Percentiles rank a stretch among this genome's conserved stretches.
phyloP scores from a whole-genome alignment of 1,140 invertebrate species.

The Bicyclus anynana region DNA sequence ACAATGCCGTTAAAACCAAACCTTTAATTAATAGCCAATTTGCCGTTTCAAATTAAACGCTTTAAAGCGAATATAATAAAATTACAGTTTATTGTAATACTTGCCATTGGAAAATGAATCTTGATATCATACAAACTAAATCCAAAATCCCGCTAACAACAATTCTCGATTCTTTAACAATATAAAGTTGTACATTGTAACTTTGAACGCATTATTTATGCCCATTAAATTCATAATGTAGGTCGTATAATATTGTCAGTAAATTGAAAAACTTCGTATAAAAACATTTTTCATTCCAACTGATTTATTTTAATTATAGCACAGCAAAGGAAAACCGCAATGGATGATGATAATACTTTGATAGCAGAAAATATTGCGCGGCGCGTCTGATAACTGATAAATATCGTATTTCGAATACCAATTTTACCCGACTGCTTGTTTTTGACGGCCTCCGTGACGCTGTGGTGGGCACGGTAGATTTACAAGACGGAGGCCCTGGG shows the following conservation, averaged over 20 bases:
- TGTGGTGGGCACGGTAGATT: too few relatives aligned
- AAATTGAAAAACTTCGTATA: not conserved
- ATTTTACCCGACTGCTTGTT: too few relatives aligned
- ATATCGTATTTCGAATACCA: too few relatives aligned
- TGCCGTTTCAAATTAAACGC: constrained; percentile 16
- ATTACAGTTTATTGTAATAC: constrained; percentile 3
- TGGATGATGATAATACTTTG: not conserved
- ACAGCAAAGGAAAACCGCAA: not conserved
- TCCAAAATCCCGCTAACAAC: not conserved
- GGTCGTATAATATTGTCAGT: not conserved
- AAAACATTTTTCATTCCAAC: not conserved
- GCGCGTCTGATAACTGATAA: too few relatives aligned
- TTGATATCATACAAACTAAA: not conserved
- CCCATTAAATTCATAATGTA: constrained; percentile 4
- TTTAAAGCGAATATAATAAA: constrained; percentile 17
- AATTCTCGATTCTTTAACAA: not conserved
- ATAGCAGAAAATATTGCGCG: not conserved
- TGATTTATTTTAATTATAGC: not conserved
- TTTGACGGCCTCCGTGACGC: too few relatives aligned
- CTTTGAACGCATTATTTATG: constrained; percentile 13
- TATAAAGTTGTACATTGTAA: constrained; percentile 6
- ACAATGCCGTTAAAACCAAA: not conserved
- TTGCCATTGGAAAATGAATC: not conserved
- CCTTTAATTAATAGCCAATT: constrained; percentile 11
- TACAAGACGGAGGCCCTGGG: too few relatives aligned